Evolutionary conservation across 2,888 invertebrate genomes (phyloP).

Genomic region (Tinea semifulvella): DNA sequence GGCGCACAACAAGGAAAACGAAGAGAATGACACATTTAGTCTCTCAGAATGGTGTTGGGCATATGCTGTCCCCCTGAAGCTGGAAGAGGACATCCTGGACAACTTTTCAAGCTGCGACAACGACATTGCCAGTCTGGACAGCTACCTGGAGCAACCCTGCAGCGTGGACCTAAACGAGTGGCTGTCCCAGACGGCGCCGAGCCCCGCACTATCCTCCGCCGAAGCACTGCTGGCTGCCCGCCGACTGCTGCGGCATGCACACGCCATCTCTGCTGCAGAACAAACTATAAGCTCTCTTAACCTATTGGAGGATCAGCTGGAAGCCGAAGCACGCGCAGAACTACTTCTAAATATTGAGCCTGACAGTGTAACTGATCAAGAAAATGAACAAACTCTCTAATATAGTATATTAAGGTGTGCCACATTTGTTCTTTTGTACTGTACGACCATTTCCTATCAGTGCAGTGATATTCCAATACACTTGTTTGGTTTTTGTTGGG

Average conservation of each 20-base stretch:
- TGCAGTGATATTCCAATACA: no score
- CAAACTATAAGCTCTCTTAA: conserved; percentile 28
- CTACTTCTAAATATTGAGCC: conserved; percentile 26
- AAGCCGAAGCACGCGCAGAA: conserved; percentile 28
- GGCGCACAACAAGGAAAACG: conserved; percentile 11
- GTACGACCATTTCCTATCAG: no score
- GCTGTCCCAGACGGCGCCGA: conserved; percentile 13
- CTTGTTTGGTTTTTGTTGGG: no score
- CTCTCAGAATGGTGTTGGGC: conserved; percentile 28
- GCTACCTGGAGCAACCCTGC: background rate
- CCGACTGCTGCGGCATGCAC: conserved; percentile 29
- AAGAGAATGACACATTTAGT: conserved; percentile 26
- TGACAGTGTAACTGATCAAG: conserved; percentile 13
- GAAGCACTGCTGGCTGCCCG: conserved; percentile 33
- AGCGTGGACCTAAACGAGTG: background rate
- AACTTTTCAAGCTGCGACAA: conserved; percentile 28
- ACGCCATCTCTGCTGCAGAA: conserved; percentile 25
- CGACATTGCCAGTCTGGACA: conserved; percentile 22
- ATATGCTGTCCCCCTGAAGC: conserved; percentile 25
- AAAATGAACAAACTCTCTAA: conserved; percentile 15
- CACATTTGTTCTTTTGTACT: no score
- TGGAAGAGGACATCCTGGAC: conserved; percentile 25
- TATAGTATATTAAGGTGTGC: no score
- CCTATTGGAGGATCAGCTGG: conserved; percentile 29
- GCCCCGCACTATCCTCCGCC: conserved; percentile 24